phyloP scores from a whole-genome alignment of 2,888 invertebrate species.

The Oscheius onirici region DNA sequence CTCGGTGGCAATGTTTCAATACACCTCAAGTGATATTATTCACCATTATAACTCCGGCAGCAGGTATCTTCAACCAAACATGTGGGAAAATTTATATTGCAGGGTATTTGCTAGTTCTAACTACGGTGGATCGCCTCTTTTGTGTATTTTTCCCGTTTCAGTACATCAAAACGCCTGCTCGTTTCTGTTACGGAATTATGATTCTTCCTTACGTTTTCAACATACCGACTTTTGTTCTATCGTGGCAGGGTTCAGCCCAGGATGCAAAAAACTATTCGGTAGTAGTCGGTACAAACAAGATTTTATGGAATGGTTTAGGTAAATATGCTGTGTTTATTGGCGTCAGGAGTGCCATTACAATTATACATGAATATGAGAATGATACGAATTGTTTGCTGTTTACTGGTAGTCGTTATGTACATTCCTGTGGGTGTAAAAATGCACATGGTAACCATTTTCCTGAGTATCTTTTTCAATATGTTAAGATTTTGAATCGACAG shows the following conservation, averaged over 20 bases:
- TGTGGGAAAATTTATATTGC: not conserved
- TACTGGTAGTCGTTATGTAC: slow-evolving; percentile 42
- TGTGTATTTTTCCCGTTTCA: slow-evolving; percentile 50
- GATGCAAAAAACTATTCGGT: not conserved
- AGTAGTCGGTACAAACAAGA: not conserved
- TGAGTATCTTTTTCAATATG: too few species aligned
- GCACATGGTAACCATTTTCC: too few species aligned
- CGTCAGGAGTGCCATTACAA: slow-evolving; percentile 33
- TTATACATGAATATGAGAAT: slow-evolving; percentile 40
- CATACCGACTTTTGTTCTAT: slow-evolving; percentile 40
- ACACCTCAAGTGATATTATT: slow-evolving; percentile 45
- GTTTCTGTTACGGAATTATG: slow-evolving; percentile 42
- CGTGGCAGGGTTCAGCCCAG: slow-evolving; percentile 26
- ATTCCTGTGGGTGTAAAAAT: slow-evolving; percentile 46
- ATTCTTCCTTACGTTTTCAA: slow-evolving; percentile 41
- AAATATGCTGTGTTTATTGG: slow-evolving; percentile 46
- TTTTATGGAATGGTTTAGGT: slow-evolving; percentile 28
- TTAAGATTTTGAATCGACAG: slow-evolving; percentile 1
- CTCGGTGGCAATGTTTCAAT: slow-evolving; percentile 43
- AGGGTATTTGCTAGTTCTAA: slow-evolving; percentile 37
- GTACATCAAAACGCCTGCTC: slow-evolving; percentile 44
- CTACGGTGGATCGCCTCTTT: slow-evolving; percentile 46
- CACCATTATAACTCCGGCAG: slow-evolving; percentile 44
- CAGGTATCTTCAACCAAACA: slow-evolving; percentile 32
- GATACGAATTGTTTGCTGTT: slow-evolving; percentile 41